Base-by-base conservation (phyloP, 1,140 invertebrate species). In the Rhopalosiphum maidis region DNA sequence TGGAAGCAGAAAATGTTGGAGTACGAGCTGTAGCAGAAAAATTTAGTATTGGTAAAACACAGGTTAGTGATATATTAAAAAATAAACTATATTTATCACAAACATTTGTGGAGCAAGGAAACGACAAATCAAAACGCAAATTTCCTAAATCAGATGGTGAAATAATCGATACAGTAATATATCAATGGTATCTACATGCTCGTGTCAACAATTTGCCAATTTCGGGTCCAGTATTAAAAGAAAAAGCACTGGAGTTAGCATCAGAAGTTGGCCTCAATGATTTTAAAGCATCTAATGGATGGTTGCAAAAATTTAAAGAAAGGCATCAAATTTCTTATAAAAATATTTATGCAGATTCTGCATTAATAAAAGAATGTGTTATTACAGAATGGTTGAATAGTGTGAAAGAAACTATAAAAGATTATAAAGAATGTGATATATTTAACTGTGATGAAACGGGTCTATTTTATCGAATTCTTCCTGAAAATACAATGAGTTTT, bases 1-100 rank as follows among this genome's bases (percentile, higher is more conserved):
- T 87, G 25, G 43, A 87, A 43, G 25, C 43, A 46, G 15, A 87
- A 87, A 87, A 87, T 46, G 8, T 87, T 87, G 85, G 85, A 87
- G 30, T 87, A 48, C 9, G 35, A 46, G 43, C 85, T n/a, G 43
- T 87, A 48, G 23, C 43, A 7, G 23, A 87, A 87, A 87, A 87
- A 87, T 87, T 87, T 48, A 46, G 48, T 21, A 46, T 87, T 87
- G 85, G 43, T 7, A 87, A 46, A 87, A 46, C 85, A 21, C 41
- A 87, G 8, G 85, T 87, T 46, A 46, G 85, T 87, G 85, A 87
- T 88, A 88, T 51, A 51, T 88, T 88, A 35, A 88, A 51, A 88
- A 51, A 88, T 51, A 88, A 88, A 51, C 30, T 88, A 35, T 35
- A 48, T 88, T 35, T 88, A n/a, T 88, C n/a, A 88, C 46, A 87